Percentiles rank a stretch among this genome's conserved stretches.
These are phyloP conservation scores for Rallus limicola DNA, from an alignment of 2,113 vertebrate species.

Conservation along the genomic window DNA sequence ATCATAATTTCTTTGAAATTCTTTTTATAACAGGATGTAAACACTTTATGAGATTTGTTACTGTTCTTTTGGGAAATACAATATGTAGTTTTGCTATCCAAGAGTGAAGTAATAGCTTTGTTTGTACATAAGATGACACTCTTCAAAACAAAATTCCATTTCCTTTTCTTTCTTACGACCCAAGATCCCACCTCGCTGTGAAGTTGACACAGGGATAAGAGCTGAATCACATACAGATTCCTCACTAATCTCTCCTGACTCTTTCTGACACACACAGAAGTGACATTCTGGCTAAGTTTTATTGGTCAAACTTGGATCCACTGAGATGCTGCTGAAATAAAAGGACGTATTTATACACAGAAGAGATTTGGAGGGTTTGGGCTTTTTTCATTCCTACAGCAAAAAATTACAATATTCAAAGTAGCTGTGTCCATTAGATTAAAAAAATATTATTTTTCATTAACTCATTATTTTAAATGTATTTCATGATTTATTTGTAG, in stretches of 20 bases:
- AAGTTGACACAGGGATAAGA: not conserved
- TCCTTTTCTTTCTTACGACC: not conserved
- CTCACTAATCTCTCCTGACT: not conserved
- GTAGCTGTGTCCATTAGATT: not conserved
- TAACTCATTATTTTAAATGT: not conserved
- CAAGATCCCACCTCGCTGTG: not conserved
- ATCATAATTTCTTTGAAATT: not conserved
- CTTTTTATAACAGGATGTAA: not conserved
- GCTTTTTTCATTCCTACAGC: not conserved
- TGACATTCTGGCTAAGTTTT: not conserved
- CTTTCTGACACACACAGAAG: not conserved
- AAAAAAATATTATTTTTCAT: not conserved
- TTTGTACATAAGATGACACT: not conserved
- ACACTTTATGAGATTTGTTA: not conserved
- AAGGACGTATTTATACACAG: not conserved
- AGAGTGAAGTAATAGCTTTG: not conserved
- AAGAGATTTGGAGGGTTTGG: not conserved
- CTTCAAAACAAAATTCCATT: not conserved
- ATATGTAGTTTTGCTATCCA: not conserved
- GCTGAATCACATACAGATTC: not conserved
- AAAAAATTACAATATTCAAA: not conserved
- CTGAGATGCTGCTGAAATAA: not conserved
- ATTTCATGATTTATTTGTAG: constrained; percentile 11
- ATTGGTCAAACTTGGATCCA: not conserved
- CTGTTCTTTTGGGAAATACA: not conserved